A percentile compares a stretch with the other conserved stretches of the same genome.
phyloP scores from a whole-genome alignment of 2,113 vertebrate species.

The Tragelaphus scriptus region DNA sequence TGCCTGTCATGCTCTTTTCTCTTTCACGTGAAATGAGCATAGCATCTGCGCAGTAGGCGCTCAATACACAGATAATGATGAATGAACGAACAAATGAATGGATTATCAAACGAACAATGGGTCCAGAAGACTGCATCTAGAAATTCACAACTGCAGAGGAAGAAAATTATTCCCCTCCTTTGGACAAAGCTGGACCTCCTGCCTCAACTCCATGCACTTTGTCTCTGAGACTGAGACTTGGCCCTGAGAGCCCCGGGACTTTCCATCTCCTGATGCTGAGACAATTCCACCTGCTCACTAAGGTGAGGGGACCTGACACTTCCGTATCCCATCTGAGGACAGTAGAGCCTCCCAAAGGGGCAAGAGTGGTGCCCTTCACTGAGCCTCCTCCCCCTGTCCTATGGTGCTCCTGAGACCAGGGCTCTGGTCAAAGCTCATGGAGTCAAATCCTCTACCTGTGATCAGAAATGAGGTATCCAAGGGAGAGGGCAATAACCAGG shows the following conservation, averaged over 20 bases:
- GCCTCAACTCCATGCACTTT: neutral
- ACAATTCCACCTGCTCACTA: neutral
- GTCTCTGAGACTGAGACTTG: neutral
- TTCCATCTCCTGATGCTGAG: neutral
- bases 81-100: neutral
- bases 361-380: accelerated
- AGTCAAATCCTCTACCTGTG: neutral
- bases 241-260: neutral
- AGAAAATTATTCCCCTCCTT: neutral
- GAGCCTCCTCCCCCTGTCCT: neutral
- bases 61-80: neutral
- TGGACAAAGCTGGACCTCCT: neutral
- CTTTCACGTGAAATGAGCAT: neutral
- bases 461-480: neutral
- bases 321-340: neutral
- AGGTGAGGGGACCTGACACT: neutral
- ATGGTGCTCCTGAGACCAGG: neutral
- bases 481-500: neutral
- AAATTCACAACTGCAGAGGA: neutral
- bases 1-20: neutral
- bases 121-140: neutral
- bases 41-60: neutral
- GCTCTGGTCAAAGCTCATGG: neutral
- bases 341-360: neutral
- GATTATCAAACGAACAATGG: accelerated